Evolutionary conservation across 2,113 vertebrate species (phyloP).

Genomic region (Tetrax tetrax): DNA sequence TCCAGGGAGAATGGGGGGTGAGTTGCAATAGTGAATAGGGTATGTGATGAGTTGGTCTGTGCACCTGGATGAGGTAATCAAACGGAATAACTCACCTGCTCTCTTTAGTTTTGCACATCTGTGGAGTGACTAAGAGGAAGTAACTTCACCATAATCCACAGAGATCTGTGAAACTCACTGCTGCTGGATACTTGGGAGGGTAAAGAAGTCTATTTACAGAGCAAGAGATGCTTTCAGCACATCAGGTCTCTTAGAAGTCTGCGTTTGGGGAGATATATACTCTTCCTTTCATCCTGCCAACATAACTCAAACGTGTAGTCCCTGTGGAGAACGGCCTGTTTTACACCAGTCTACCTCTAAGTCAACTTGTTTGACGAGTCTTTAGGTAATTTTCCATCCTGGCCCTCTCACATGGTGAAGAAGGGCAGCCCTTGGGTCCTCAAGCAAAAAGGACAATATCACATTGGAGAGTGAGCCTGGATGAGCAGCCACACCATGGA

Average conservation of each 20-base stretch:
- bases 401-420: not conserved
- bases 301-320: rapidly evolving
- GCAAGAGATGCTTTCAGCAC: not conserved
- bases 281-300: not conserved
- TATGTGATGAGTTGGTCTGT: not conserved
- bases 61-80: not conserved
- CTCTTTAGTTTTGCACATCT: not conserved
- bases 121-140: not conserved
- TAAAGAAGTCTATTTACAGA: not conserved
- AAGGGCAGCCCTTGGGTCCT: not conserved
- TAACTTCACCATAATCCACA: not conserved
- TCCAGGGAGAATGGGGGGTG: not conserved
- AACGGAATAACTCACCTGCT: not conserved
- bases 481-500: not conserved
- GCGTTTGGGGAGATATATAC: not conserved
- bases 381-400: not conserved
- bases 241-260: not conserved
- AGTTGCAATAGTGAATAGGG: not conserved
- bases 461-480: not conserved
- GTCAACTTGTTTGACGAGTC: not conserved
- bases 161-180: not conserved
- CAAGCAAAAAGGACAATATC: not conserved
- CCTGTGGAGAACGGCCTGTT: rapidly evolving
- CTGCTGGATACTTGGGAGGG: not conserved
- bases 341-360: not conserved